phyloP scores from a whole-genome alignment of 2,888 invertebrate genomes.

The Harpalus rubripes region DNA sequence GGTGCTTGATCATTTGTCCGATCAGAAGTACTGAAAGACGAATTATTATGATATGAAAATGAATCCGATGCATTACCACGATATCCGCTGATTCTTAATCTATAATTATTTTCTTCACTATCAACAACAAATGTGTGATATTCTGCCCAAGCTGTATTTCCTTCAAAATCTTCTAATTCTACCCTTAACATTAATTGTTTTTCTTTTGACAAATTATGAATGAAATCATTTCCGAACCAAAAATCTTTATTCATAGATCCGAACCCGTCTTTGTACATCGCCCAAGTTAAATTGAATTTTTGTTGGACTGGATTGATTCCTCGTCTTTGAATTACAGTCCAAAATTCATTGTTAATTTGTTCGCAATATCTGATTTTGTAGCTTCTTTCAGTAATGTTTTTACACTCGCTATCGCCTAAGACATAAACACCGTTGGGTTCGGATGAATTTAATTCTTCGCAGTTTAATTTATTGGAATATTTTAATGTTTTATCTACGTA shows the following conservation, averaged over 20 bases:
- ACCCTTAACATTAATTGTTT: constrained; percentile 78
- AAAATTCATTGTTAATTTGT: constrained; percentile 77
- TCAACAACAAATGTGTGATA: constrained; percentile 77
- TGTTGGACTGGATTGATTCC: constrained; percentile 76
- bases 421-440: constrained; percentile 77
- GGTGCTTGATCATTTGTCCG: constrained; percentile 78
- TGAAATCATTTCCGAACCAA: constrained; percentile 82
- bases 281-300: constrained; percentile 80
- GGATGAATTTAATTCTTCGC: constrained; percentile 75
- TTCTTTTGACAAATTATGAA: constrained; percentile 77
- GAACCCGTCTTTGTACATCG: constrained; percentile 80
- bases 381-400: constrained; percentile 73
- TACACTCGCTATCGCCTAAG: constrained; percentile 70
- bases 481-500: constrained; percentile 21
- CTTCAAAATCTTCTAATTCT: constrained; percentile 79
- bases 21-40: constrained; percentile 78
- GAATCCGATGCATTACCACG: constrained; percentile 79
- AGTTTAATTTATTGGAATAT: constrained; percentile 74
- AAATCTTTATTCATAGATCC: constrained; percentile 79
- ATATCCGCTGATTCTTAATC: constrained; percentile 78
- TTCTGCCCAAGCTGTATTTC: constrained; percentile 78
- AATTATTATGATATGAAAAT: constrained; percentile 78
- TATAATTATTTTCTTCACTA: constrained; percentile 77
- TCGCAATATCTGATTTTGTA: constrained; percentile 78
- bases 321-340: constrained; percentile 80